Evolutionary conservation across 2,113 vertebrate species (phyloP), one percentile per base, ranked within the genome.

Genomic region (Gasterosteus aculeatus): DNA sequence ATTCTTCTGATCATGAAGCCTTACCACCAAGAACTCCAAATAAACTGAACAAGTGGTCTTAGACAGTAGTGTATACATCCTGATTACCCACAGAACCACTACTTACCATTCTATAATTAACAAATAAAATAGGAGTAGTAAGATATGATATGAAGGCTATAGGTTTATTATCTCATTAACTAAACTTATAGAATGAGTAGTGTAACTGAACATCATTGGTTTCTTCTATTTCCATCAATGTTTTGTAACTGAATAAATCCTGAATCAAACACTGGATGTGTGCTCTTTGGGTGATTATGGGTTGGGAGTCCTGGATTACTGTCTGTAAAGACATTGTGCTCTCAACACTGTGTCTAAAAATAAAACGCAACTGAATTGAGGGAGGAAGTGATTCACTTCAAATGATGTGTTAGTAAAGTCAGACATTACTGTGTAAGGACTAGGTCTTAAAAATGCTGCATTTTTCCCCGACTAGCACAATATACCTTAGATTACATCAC

Each of bases 361-460:
- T 82, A 82, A 65, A 70, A 38, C 2, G 10, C 12, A 39, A 67
- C 49, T 66, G 22, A 49, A 53, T 49, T 2, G n/a, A 72, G 35
- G 22, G 59, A 74, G 64, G 69, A 77, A 74, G 73, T 77, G 74
- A 85, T 71, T 70, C 76, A 75, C 81, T 65, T 74, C 41, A 42
- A 65, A 74, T 69, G 53, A 73, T 58, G 69, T 8, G 51, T 60
- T 72, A 31, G 22, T 49, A 35, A 67, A 79, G 54, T 54, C 65
- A 78, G 51, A 74, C 64, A 51, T 76, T 47, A 53, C 66, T 53
- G 7, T 60, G 47, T 39, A 62, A 39, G 29, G 44, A 54, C 14
- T 31, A 26, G 14, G n/a, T 12, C 16, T 74, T 58, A 59, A 31
- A 69, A 41, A 63, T 9, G 22, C 41, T 26, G 5, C 0, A 0